phyloP scores from a whole-genome alignment of 1,140 invertebrate species.

The Procambarus virginalis region DNA sequence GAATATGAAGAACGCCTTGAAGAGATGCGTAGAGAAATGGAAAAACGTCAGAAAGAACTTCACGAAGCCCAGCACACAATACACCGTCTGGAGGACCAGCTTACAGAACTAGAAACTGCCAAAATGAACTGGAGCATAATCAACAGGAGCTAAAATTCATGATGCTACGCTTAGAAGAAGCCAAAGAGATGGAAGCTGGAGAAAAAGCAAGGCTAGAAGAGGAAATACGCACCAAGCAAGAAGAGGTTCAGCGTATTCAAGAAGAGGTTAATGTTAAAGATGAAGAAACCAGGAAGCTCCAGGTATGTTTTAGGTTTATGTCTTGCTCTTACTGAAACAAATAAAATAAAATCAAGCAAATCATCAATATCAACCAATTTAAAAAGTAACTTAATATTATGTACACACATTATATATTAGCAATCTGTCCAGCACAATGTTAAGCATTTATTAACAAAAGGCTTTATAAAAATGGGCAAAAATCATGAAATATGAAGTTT shows the following conservation, averaged over 20 bases:
- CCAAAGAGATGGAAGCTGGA: conserved; percentile 91
- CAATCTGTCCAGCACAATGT: no score
- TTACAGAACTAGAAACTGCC: conserved; percentile 91
- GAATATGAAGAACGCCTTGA: conserved; percentile 92
- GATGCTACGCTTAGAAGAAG: conserved; percentile 92
- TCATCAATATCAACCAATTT: no score
- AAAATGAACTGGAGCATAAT: conserved; percentile 94
- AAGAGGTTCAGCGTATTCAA: conserved; percentile 90
- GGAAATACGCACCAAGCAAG: conserved; percentile 90
- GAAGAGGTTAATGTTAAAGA: conserved; percentile 91
- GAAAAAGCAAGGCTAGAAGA: conserved; percentile 92
- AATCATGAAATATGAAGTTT: no score
- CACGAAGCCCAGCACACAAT: conserved; percentile 92
- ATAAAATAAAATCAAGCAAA: no score
- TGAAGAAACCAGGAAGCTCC: conserved; percentile 88
- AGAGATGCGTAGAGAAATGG: conserved; percentile 77
- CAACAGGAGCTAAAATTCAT: conserved; percentile 90
- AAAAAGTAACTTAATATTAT: no score
- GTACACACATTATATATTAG: no score
- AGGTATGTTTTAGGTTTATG: conserved; percentile 30
- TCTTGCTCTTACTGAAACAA: no score
- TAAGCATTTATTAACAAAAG: no score
- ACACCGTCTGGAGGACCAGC: conserved; percentile 93
- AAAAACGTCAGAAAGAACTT: conserved; percentile 90
- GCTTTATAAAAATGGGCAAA: no score